Base-by-base conservation (phyloP, 2,113 vertebrate species). In the Ramphastos sulfuratus region DNA sequence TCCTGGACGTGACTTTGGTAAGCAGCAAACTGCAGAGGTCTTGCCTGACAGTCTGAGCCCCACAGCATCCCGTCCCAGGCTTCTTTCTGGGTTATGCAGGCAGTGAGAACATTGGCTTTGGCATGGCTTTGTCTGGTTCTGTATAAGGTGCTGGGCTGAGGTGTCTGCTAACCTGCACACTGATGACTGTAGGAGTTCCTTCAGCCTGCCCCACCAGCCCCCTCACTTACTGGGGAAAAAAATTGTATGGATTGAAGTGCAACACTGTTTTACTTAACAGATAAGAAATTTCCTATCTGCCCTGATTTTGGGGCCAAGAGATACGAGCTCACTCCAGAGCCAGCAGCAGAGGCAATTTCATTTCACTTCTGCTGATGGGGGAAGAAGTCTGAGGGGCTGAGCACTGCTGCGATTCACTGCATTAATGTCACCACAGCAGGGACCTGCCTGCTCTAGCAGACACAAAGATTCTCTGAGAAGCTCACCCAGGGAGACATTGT, bases 201-300 rank as follows among this genome's bases (percentile, higher is more conserved):
- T 6, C 23, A 46, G 46, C 77, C 0, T 0, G 27, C 54, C 59
- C 33, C 0, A 1, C 39, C 80, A 93, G 42, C 33, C 50, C 74
- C 44, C 65, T 95, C 72, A 28, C 91, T 96, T 84, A 65, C 16
- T 95, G 88, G 87, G 77, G 94, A 90, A 95, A 94, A 93, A 97
- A 96, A 97, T 93, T 96, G 94, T 73, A 94, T 92, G 84, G 88
- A 93, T 93, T 96, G 94, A 97, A 97, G 94, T 66, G 66, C 63
- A 87, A 90, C 56, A 87, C 89, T 75, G 0, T 94, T 97, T 96
- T 89, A 95, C 76, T 94, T 71, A 90, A 89, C 44, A 96, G 96
- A 96, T 96, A 96, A 96, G 93, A 95, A 94, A 96, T 89, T 94
- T 94, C 92, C 39, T 96, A 93, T 96, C 96, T 96, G 75, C 48